Evolutionary conservation across 2,113 vertebrate genomes (phyloP).

Genomic region (Meles meles): DNA sequence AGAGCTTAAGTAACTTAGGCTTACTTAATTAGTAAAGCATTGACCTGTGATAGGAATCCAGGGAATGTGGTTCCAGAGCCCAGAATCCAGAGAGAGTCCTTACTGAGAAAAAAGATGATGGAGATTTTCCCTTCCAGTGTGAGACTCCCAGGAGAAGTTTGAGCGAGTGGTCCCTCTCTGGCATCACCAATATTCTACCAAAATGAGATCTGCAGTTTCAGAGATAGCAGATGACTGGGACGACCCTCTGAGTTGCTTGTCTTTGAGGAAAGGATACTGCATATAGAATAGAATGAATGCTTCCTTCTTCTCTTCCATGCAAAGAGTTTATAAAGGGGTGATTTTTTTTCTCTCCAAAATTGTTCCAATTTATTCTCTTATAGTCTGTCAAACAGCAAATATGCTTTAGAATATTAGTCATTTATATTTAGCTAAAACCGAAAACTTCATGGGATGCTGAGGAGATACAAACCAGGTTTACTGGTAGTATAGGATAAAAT

Average conservation of each 20-base stretch:
- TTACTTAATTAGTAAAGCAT: neutral
- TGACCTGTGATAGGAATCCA: neutral
- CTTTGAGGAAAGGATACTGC: neutral
- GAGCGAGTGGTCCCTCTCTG: neutral
- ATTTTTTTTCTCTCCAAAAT: neutral
- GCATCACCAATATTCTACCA: neutral
- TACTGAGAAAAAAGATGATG: neutral
- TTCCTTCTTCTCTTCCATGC: neutral
- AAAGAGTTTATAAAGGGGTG: neutral
- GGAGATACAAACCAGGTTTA: neutral
- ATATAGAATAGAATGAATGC: neutral
- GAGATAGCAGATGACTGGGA: neutral
- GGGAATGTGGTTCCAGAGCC: neutral
- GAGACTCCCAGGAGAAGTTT: neutral
- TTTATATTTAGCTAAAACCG: neutral
- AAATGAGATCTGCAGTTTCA: neutral
- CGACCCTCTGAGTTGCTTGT: neutral
- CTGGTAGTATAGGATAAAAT: neutral
- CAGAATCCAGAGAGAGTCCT: neutral
- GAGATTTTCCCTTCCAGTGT: neutral
- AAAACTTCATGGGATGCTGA: neutral
- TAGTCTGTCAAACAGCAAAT: neutral
- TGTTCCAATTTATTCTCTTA: neutral
- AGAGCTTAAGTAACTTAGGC: neutral
- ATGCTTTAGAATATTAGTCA: neutral